Percentiles rank a stretch among this genome's conserved stretches.
Conservation (phyloP, 2,888 invertebrate genomes). For the Drosophila helvetica region DNA sequence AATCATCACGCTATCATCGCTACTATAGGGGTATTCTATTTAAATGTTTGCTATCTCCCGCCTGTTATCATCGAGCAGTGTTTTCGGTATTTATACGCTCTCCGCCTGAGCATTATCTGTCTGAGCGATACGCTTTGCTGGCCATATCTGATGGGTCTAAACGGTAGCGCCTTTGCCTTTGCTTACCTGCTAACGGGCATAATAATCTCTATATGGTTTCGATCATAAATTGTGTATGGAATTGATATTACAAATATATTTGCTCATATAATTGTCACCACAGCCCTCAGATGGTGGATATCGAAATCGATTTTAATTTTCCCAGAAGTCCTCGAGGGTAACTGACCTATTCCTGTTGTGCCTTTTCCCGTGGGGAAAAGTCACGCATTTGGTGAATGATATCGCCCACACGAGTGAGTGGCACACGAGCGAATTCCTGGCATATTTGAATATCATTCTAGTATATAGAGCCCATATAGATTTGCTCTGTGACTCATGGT, state of each 20-base stretch:
- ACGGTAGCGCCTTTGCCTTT: slow-evolving; percentile 20
- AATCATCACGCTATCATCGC: neutral
- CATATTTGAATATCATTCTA: slow-evolving; percentile 32
- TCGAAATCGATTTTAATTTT: slow-evolving; percentile 4
- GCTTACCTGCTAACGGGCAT: neutral
- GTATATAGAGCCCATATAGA: slow-evolving; percentile 9
- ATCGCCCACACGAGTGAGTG: slow-evolving; percentile 20
- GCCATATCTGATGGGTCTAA: slow-evolving; percentile 25
- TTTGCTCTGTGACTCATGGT: slow-evolving; percentile 41
- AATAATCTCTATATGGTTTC: slow-evolving; percentile 8
- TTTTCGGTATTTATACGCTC: slow-evolving; percentile 28
- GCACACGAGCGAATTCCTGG: slow-evolving; percentile 58
- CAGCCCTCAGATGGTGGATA: neutral
- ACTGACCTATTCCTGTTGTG: slow-evolving; percentile 36
- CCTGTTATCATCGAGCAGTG: slow-evolving; percentile 20
- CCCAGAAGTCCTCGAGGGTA: slow-evolving; percentile 23
- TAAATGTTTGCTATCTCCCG: slow-evolving; percentile 10
- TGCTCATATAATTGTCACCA: neutral
- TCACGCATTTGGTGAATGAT: slow-evolving; percentile 50
- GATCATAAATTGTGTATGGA: slow-evolving; percentile 1
- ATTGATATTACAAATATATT: slow-evolving; percentile 7
- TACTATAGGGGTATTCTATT: slow-evolving; percentile 5
- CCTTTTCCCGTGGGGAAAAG: neutral
- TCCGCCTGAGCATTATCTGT: slow-evolving; percentile 28
- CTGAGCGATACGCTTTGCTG: slow-evolving; percentile 10